Evolutionary conservation across 2,113 vertebrate genomes (phyloP), one percentile per base, ranked within the genome.

Genomic region (Balaenoptera acutorostrata): DNA sequence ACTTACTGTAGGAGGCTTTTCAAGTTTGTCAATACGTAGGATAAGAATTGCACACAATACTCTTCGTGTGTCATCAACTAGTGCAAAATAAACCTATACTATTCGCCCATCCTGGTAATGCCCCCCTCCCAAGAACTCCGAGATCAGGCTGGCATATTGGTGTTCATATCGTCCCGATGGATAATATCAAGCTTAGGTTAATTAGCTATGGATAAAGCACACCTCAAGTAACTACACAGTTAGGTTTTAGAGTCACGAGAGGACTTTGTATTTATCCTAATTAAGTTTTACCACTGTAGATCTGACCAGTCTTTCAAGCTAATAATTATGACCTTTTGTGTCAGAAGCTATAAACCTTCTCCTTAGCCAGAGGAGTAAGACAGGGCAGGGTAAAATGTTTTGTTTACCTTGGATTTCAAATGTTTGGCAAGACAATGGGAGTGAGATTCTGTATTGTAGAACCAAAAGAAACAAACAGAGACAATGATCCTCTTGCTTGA

Each of bases 271-370:
- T 33, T 41, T 59, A 23, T 75, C n/a, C 80, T 92, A 52, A 36
- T 80, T 68, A 69, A 87, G 61, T 63, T 77, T 82, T 44, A 31
- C 18, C 9, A 0, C 3, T 41, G 41, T 39, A 59, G 29, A 72
- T 18, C 63, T 39, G 18, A 75, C 55, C 52, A 55, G 5, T 78
- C 14, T 87, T 72, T 63, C 27, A 78, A 87, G 27, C 46, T 64
- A 77, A 68, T 64, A 77, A 68, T 80, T 75, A 23, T 20, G 68
- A n/a, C 49, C 90, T 96, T 75, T 80, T 13, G 41, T 80, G 33
- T 93, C 80, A 44, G 20, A 49, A 41, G 17, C 13, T 80, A 23
- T 57, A 29, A 57, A 78, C 11, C 72, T 69, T 85, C 39, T 74
- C 27, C 77, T 64, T 49, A 46, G 57, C 33, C 83, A 44, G 36